phyloP scores from a whole-genome alignment of 2,797 vertebrate genomes.

The Crenichthys baileyi region DNA sequence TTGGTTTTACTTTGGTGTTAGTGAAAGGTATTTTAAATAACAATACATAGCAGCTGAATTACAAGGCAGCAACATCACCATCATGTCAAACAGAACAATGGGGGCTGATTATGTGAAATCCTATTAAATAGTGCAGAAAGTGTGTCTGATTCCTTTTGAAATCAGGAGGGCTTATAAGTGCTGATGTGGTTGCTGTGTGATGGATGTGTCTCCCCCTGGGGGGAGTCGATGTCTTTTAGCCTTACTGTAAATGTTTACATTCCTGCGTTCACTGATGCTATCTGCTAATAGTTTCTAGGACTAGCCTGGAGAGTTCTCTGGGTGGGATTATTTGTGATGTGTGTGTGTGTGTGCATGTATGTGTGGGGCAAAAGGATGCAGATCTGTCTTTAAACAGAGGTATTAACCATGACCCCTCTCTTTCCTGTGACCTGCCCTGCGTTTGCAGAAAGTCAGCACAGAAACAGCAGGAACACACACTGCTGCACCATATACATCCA shows the following conservation, averaged over 20 bases:
- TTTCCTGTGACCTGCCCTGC: slow-evolving; percentile 72
- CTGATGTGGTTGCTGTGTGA: slow-evolving; percentile 60
- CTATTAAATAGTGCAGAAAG: slow-evolving; percentile 44
- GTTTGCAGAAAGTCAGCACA: slow-evolving; percentile 54
- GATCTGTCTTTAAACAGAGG: slow-evolving; percentile 78
- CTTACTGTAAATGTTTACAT: slow-evolving; percentile 88
- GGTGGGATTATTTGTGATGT: slow-evolving; percentile 68
- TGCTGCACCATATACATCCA: background rate
- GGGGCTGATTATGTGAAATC: slow-evolving; percentile 18
- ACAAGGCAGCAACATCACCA: background rate
- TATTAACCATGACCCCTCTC: slow-evolving; percentile 79
- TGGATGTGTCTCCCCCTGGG: slow-evolving; percentile 69
- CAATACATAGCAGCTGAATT: background rate
- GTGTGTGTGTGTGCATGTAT: slow-evolving; percentile 21
- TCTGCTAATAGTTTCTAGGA: slow-evolving; percentile 85
- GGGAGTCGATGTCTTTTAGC: slow-evolving; percentile 75
- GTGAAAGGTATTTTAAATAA: background rate
- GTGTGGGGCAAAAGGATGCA: slow-evolving; percentile 69
- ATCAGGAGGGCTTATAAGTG: slow-evolving; percentile 17
- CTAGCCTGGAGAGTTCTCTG: slow-evolving; percentile 73
- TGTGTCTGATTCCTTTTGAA: slow-evolving; percentile 34
- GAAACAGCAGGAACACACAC: slow-evolving; percentile 52
- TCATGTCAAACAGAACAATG: slow-evolving; percentile 20
- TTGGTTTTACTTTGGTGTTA: background rate
- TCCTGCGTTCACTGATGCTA: slow-evolving; percentile 80